These are phyloP conservation scores for Gnathonemus echidnorhynchus DNA, from an alignment of 2,113 vertebrate species.

Conservation along the genomic window DNA sequence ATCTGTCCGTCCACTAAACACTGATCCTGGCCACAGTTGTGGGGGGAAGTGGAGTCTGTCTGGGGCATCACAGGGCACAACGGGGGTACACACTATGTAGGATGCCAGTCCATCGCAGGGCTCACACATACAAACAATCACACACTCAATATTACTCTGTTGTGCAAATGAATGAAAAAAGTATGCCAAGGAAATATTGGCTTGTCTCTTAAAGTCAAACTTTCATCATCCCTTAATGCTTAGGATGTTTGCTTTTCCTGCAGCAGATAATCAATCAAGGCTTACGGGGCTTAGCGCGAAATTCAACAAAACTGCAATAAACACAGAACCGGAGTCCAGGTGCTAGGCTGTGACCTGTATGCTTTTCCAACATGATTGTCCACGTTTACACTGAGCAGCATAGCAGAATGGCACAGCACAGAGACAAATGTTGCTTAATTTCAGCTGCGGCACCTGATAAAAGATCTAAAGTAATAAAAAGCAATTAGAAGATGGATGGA, in stretches of 20 bases:
- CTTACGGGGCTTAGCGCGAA: not conserved
- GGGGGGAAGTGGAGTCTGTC: not conserved
- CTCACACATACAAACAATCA: not conserved
- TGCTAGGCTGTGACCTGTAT: not conserved
- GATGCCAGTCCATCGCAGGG: not conserved
- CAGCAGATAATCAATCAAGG: constrained; percentile 12
- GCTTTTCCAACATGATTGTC: not conserved
- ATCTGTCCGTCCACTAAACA: not conserved
- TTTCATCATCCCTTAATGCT: not conserved
- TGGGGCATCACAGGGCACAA: not conserved
- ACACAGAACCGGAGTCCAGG: not conserved
- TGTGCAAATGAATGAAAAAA: not conserved
- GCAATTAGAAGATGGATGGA: not conserved
- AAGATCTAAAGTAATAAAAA: not conserved
- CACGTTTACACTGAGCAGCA: not conserved
- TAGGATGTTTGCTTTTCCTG: not conserved
- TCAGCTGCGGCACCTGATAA: not conserved
- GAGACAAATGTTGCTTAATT: not conserved
- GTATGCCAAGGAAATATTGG: constrained; percentile 22
- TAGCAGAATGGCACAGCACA: not conserved
- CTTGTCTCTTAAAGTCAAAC: constrained; percentile 15
- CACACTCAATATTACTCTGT: not conserved
- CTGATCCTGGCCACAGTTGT: not conserved
- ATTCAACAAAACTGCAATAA: constrained; percentile 7
- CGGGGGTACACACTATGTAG: not conserved